Conservation (phyloP, 2,888 invertebrate species). For the Desoria tigrina region DNA sequence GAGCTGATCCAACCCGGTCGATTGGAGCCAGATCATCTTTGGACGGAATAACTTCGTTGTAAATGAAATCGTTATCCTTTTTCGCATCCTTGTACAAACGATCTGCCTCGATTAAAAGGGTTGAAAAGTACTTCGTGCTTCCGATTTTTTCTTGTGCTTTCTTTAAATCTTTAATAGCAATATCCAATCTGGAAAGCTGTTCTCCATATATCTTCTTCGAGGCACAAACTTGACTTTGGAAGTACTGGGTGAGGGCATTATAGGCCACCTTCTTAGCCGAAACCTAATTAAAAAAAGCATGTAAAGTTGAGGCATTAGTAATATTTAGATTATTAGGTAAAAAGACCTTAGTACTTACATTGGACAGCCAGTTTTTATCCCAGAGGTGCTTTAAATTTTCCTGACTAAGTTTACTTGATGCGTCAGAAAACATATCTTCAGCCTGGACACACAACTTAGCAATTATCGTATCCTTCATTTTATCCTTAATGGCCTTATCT, state of each 20-base stretch:
- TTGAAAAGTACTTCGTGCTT: slow-evolving; percentile 64
- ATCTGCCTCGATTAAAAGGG: slow-evolving; percentile 66
- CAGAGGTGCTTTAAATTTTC: slow-evolving; percentile 79
- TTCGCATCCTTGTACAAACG: slow-evolving; percentile 75
- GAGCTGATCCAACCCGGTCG: slow-evolving; percentile 71
- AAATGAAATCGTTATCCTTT: slow-evolving; percentile 98
- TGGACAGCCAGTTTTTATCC: slow-evolving; percentile 83
- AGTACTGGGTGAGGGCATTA: slow-evolving; percentile 83
- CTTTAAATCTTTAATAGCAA: slow-evolving; percentile 67
- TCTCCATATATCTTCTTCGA: slow-evolving; percentile 79
- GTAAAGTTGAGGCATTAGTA: background rate
- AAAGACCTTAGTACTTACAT: slow-evolving; percentile 61
- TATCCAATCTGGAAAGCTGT: slow-evolving; percentile 78
- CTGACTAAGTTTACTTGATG: slow-evolving; percentile 79
- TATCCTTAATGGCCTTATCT: slow-evolving; percentile 85
- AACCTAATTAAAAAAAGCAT: slow-evolving; percentile 61
- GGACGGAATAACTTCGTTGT: slow-evolving; percentile 88
- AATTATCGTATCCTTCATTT: slow-evolving; percentile 88
- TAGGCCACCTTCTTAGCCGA: slow-evolving; percentile 84
- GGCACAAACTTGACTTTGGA: slow-evolving; percentile 82
- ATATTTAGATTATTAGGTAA: background rate
- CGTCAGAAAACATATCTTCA: slow-evolving; percentile 91
- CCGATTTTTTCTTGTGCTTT: slow-evolving; percentile 69
- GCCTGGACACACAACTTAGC: slow-evolving; percentile 90
- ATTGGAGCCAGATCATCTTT: slow-evolving; percentile 72